Evolutionary conservation across 2,888 invertebrate species (phyloP).

Genomic region (Empis stercorea): DNA sequence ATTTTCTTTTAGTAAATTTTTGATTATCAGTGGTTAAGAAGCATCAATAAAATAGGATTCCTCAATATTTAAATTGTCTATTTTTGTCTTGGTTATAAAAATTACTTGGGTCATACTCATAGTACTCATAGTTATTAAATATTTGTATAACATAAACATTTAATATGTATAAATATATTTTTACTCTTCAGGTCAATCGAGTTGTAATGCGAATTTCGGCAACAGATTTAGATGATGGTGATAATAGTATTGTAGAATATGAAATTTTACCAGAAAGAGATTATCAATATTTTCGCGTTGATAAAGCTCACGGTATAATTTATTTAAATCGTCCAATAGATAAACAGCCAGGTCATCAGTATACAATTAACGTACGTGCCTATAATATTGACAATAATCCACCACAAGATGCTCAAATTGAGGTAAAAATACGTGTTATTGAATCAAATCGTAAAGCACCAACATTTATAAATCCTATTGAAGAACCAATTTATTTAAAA

Average conservation of each 20-base stretch:
- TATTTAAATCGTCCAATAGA: constrained; percentile 41
- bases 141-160: too few relatives aligned
- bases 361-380: constrained; percentile 33
- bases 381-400: constrained; percentile 31
- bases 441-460: constrained; percentile 80
- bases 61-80: too few relatives aligned
- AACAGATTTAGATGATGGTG: constrained; percentile 82
- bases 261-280: constrained; percentile 37
- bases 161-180: too few relatives aligned
- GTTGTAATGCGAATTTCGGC: constrained; percentile 85
- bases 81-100: too few relatives aligned
- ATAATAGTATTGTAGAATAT: constrained; percentile 76
- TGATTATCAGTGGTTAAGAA: too few relatives aligned
- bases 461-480: constrained; percentile 47
- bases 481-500: constrained; percentile 44
- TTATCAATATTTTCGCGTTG: constrained; percentile 64
- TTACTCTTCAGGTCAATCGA: constrained; percentile 27
- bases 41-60: too few relatives aligned
- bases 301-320: constrained; percentile 72
- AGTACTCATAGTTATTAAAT: too few relatives aligned
- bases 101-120: too few relatives aligned
- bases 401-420: constrained; percentile 52
- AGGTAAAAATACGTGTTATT: constrained; percentile 71
- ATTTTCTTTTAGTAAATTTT: too few relatives aligned
- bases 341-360: constrained; percentile 30